phyloP scores from a whole-genome alignment of 2,113 vertebrate genomes.

The Eolophus roseicapilla region DNA sequence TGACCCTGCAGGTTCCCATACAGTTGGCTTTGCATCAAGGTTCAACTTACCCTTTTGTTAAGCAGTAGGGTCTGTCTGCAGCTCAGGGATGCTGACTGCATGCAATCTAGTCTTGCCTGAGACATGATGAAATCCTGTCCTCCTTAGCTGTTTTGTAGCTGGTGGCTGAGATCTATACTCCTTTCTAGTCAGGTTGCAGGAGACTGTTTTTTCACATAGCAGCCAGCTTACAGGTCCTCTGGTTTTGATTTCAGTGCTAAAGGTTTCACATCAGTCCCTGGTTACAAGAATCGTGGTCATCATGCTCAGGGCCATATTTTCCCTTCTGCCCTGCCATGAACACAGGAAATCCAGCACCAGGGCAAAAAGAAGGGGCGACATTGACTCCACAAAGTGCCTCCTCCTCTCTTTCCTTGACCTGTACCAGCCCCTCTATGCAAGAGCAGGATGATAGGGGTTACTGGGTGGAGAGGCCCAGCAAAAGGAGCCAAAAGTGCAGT shows the following conservation, averaged over 20 bases:
- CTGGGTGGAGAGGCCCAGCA: background rate
- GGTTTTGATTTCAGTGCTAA: background rate
- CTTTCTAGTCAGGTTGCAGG: background rate
- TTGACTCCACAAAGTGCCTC: background rate
- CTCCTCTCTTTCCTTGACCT: background rate
- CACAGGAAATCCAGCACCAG: background rate
- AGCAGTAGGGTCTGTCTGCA: background rate
- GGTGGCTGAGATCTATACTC: background rate
- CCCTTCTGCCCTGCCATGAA: background rate
- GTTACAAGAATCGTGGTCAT: background rate
- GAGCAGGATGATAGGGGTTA: background rate
- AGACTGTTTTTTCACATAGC: background rate
- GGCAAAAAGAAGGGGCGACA: background rate
- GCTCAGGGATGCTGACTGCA: background rate
- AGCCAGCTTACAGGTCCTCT: background rate
- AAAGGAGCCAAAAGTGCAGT: background rate
- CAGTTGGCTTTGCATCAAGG: background rate
- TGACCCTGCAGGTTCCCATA: background rate
- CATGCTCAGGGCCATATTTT: background rate
- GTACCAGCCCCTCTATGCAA: background rate
- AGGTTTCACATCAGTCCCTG: background rate
- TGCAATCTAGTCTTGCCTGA: background rate
- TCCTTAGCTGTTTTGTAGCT: background rate
- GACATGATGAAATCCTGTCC: background rate
- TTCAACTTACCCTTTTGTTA: background rate